phyloP scores from a whole-genome alignment of 1,140 invertebrate genomes.

The Xylocopa sonorina region DNA sequence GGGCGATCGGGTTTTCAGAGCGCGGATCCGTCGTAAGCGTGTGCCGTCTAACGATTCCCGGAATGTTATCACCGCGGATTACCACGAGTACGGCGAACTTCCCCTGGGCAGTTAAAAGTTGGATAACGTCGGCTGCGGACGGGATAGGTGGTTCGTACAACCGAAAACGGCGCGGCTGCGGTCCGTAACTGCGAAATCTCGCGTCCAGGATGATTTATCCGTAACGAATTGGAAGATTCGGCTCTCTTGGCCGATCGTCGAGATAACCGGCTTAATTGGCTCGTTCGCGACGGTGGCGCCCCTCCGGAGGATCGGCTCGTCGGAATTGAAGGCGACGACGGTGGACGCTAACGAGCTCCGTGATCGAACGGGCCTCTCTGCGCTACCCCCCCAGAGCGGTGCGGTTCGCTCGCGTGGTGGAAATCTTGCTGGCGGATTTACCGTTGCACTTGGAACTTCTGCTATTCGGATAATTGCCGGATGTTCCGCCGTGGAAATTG shows the following conservation, averaged over 20 bases:
- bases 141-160: neutral
- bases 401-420: neutral
- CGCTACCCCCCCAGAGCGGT: too few species aligned
- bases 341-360: conserved; percentile 15
- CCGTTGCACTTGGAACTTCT: neutral
- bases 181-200: conserved; percentile 53
- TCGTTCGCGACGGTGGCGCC: neutral
- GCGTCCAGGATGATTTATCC: conserved; percentile 49
- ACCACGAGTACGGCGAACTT: conserved; percentile 42
- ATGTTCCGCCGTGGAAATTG: too few species aligned
- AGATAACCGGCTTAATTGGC: conserved; percentile 44
- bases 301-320: neutral
- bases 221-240: conserved; percentile 50
- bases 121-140: conserved; percentile 11
- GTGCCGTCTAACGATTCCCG: conserved; percentile 45
- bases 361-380: neutral
- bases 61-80: conserved; percentile 53
- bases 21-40: conserved; percentile 54
- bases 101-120: conserved; percentile 61
- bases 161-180: neutral
- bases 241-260: conserved; percentile 21
- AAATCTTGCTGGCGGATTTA: neutral
- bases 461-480: neutral
- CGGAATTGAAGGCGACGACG: conserved; percentile 22
- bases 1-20: too few species aligned